These are phyloP conservation scores for Portunus trituberculatus DNA, from an alignment of 1,140 invertebrate genomes.

Conservation along the genomic window DNA sequence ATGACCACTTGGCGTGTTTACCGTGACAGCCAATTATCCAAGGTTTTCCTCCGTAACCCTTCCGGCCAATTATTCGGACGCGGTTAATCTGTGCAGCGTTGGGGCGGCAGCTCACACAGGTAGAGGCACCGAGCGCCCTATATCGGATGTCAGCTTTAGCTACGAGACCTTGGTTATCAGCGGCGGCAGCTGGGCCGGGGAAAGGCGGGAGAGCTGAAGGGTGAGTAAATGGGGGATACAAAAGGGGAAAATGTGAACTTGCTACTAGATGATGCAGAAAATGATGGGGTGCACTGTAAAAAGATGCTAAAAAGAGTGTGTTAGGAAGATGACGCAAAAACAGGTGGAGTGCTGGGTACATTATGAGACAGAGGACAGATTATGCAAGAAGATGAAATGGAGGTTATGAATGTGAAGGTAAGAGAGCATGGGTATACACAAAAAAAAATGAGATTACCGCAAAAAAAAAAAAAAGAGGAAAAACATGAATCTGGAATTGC, in stretches of 20 bases:
- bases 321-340: neutral
- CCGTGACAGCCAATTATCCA: slow-evolving; percentile 20
- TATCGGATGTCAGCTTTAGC: slow-evolving; percentile 48
- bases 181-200: neutral
- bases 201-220: neutral
- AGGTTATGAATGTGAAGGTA: too few relatives aligned
- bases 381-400: too few relatives aligned
- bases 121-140: neutral
- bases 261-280: neutral
- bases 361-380: neutral
- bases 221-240: neutral
- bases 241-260: neutral
- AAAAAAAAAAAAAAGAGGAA: too few relatives aligned
- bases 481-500: too few relatives aligned
- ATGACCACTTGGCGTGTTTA: slow-evolving; percentile 1
- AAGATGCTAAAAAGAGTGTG: neutral
- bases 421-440: too few relatives aligned
- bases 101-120: neutral
- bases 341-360: neutral
- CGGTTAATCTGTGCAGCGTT: slow-evolving; percentile 11
- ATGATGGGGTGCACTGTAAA: neutral
- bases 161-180: slow-evolving; percentile 30
- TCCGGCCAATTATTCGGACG: slow-evolving; percentile 18
- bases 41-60: slow-evolving; percentile 4
- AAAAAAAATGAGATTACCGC: too few relatives aligned